Conservation (phyloP, 2,113 vertebrate species). For the Periophthalmodon schlosseri region DNA sequence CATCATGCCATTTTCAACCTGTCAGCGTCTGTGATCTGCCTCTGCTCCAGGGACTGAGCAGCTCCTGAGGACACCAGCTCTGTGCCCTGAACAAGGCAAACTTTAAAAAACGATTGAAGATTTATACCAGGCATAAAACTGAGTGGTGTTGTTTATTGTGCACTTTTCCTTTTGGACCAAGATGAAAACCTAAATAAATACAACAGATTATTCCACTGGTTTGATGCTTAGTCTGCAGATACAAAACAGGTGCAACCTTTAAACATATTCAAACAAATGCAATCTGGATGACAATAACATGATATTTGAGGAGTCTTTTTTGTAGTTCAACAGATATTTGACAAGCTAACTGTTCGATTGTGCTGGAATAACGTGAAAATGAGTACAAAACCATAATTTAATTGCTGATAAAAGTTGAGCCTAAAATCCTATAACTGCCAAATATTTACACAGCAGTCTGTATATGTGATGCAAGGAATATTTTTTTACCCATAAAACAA, state of each 20-base stretch:
- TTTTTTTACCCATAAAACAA: too few species aligned
- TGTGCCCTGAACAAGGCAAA: constrained; percentile 4
- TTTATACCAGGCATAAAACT: not conserved
- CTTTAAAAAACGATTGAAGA: not conserved
- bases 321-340: not conserved
- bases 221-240: not conserved
- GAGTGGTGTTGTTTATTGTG: not conserved
- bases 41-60: constrained; percentile 61
- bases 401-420: too few species aligned
- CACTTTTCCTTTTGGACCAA: constrained; percentile 19
- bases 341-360: not conserved
- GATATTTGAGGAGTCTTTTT: not conserved
- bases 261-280: not conserved
- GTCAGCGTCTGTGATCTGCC: constrained; percentile 68
- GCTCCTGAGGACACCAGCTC: constrained; percentile 40
- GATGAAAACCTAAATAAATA: constrained; percentile 11
- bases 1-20: constrained; percentile 75
- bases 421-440: too few species aligned
- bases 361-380: too few species aligned
- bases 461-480: too few species aligned
- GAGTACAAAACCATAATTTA: too few species aligned
- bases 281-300: not conserved
- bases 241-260: not conserved
- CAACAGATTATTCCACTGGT: constrained; percentile 16
- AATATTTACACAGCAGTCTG: too few species aligned